Evolutionary conservation across 35 echinoderm and acorn worm genomes (phyloP).

Genomic region (Holothuria glaberrima): DNA sequence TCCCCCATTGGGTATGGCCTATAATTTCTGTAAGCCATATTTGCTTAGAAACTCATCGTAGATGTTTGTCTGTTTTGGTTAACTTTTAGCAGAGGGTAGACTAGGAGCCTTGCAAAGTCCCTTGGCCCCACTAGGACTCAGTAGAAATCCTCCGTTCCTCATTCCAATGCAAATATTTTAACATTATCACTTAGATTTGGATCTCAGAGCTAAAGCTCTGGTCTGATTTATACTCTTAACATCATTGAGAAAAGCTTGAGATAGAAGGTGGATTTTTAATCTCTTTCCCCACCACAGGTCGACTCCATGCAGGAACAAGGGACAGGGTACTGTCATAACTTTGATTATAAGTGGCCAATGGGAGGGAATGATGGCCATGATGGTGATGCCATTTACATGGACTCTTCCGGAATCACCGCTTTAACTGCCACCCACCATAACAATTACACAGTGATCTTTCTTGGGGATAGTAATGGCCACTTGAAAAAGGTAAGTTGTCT

Average conservation of each 20-base stretch:
- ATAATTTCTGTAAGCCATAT: too few species aligned
- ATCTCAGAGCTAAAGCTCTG: too few species aligned
- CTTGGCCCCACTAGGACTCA: too few species aligned
- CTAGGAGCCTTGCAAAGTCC: too few species aligned
- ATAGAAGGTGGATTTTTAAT: background rate
- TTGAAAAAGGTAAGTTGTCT: constrained; percentile 73
- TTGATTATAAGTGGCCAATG: constrained; percentile 65
- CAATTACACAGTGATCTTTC: constrained; percentile 73
- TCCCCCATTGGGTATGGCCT: too few species aligned
- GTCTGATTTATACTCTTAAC: too few species aligned
- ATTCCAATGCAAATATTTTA: background rate
- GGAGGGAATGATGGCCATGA: constrained; percentile 61
- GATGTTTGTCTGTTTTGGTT: too few species aligned
- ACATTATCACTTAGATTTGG: background rate
- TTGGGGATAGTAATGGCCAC: constrained; percentile 72
- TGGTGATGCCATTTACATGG: constrained; percentile 61
- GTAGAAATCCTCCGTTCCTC: too few species aligned
- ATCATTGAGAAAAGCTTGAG: too few species aligned
- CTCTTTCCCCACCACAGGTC: background rate
- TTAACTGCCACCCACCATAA: constrained; percentile 64
- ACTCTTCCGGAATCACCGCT: constrained; percentile 57
- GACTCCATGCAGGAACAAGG: constrained; percentile 1
- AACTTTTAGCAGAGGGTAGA: too few species aligned
- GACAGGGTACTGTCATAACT: constrained; percentile 68
- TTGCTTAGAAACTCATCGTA: too few species aligned